A percentile compares a stretch with the other conserved stretches of the same genome.
These are phyloP conservation scores for Leptinotarsa tumamoca DNA, from an alignment of 2,888 invertebrate genomes.

Conservation along the genomic window DNA sequence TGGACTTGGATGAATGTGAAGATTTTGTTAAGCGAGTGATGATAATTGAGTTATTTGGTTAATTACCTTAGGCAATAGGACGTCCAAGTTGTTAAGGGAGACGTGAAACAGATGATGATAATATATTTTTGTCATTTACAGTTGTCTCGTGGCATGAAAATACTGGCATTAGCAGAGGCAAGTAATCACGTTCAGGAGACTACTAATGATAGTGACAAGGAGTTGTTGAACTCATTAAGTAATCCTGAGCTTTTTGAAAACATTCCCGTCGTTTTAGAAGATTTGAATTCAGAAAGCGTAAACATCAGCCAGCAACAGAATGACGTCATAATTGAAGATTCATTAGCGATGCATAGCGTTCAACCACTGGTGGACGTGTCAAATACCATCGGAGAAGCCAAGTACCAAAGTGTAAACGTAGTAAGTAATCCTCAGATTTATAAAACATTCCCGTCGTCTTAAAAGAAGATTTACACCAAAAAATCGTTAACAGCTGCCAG, in stretches of 20 bases:
- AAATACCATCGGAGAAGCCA: background rate
- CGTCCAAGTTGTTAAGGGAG: background rate
- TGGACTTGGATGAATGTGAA: background rate
- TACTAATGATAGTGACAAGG: background rate
- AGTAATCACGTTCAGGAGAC: constrained; percentile 9
- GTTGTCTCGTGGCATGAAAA: constrained; percentile 2
- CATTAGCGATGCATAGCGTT: background rate
- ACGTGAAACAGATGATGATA: background rate
- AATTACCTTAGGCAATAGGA: background rate
- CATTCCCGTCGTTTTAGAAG: background rate
- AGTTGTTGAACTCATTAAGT: constrained; percentile 1
- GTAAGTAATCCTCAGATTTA: background rate
- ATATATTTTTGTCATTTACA: background rate
- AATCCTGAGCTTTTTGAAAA: background rate
- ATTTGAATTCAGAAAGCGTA: background rate
- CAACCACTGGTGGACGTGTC: background rate
- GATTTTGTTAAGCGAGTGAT: constrained; percentile 1
- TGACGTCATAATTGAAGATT: background rate
- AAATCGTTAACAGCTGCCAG: background rate
- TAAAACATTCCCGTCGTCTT: background rate
- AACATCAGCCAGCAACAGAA: background rate
- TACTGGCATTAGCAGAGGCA: background rate
- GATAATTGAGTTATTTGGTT: background rate
- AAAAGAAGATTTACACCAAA: background rate
- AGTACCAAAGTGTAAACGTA: background rate